A percentile compares a stretch with the other conserved stretches of the same genome.
phyloP scores from a whole-genome alignment of 1,140 invertebrate species.

The Drosophila yakuba region DNA sequence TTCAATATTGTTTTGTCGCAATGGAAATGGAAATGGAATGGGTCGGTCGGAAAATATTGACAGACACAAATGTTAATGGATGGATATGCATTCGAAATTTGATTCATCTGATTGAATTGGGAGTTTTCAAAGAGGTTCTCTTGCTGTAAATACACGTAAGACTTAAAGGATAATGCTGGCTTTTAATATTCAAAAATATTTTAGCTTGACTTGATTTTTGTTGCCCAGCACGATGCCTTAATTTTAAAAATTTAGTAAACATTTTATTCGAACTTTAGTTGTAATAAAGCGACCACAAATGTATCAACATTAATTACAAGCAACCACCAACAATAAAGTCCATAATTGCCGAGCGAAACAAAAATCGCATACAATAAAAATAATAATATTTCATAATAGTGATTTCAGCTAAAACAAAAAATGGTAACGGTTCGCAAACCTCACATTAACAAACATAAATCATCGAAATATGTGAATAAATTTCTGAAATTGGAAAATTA shows the following conservation, averaged over 20 bases:
- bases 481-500: slow-evolving; percentile 56
- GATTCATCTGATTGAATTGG: background rate
- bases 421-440: slow-evolving; percentile 71
- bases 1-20: slow-evolving; percentile 72
- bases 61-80: slow-evolving; percentile 69
- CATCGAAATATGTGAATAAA: slow-evolving; percentile 51
- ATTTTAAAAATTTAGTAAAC: slow-evolving; percentile 27
- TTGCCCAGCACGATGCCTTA: background rate
- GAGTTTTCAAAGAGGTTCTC: background rate
- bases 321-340: slow-evolving; percentile 30
- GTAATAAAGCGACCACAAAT: slow-evolving; percentile 66
- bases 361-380: slow-evolving; percentile 31
- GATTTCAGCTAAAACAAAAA: slow-evolving; percentile 56
- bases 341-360: slow-evolving; percentile 37
- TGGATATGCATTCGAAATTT: slow-evolving; percentile 34
- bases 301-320: slow-evolving; percentile 72
- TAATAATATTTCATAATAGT: slow-evolving; percentile 43
- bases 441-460: slow-evolving; percentile 65
- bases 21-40: slow-evolving; percentile 55
- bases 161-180: background rate
- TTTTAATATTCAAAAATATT: background rate
- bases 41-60: slow-evolving; percentile 66
- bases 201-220: background rate
- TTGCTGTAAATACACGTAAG: no score
- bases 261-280: slow-evolving; percentile 27